phyloP scores from a whole-genome alignment of 1,140 invertebrate genomes.

The Pseudomyrmex pallidus region DNA sequence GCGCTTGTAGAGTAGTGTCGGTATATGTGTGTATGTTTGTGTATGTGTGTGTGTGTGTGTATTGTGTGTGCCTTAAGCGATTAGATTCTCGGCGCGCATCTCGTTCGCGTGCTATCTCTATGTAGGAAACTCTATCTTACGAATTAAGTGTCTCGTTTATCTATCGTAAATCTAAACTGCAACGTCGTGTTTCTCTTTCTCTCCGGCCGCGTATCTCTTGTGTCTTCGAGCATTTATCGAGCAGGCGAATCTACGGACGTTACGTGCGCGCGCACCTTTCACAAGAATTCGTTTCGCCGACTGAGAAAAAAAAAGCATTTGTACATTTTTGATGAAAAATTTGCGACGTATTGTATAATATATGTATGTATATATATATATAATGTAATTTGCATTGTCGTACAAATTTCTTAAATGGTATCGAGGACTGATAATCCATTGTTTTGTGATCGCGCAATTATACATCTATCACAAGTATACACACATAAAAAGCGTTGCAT shows the following conservation, averaged over 20 bases:
- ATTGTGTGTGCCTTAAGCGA: slow-evolving; percentile 60
- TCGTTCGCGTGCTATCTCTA: slow-evolving; percentile 46
- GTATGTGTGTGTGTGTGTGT: too few species aligned
- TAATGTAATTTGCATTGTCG: slow-evolving; percentile 30
- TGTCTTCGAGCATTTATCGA: slow-evolving; percentile 40
- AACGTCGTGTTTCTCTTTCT: slow-evolving; percentile 50
- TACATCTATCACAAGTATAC: slow-evolving; percentile 47
- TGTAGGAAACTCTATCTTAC: slow-evolving; percentile 70
- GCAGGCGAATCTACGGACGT: slow-evolving; percentile 31
- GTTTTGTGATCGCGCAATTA: slow-evolving; percentile 14
- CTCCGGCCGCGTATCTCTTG: slow-evolving; percentile 21
- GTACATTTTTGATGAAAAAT: slow-evolving; percentile 58
- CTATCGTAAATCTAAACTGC: slow-evolving; percentile 60
- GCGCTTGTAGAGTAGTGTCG: slow-evolving; percentile 43
- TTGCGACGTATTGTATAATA: slow-evolving; percentile 9
- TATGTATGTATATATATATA: background rate
- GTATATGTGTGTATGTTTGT: too few species aligned
- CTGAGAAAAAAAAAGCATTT: slow-evolving; percentile 23
- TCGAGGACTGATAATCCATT: background rate
- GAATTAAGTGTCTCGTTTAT: slow-evolving; percentile 62
- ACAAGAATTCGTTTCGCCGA: slow-evolving; percentile 24
- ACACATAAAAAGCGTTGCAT: slow-evolving; percentile 41
- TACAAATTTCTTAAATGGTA: slow-evolving; percentile 43
- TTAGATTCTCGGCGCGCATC: slow-evolving; percentile 49
- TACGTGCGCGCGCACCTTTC: slow-evolving; percentile 21